Conservation (phyloP, 2,888 invertebrate species). For the Hemistola chrysoprasaria region DNA sequence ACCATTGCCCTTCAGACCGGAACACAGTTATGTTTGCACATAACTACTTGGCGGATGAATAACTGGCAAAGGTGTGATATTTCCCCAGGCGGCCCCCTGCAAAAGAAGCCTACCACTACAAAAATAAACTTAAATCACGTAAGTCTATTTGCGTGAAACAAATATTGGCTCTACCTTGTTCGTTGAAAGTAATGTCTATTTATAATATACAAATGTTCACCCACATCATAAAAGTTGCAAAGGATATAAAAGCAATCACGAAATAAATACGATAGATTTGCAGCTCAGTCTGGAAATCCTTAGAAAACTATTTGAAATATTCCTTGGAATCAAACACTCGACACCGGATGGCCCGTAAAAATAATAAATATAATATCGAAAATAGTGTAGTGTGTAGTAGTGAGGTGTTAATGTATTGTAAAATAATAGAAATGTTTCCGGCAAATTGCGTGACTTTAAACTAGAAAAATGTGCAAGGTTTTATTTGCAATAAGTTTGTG, state of each 20-base stretch:
- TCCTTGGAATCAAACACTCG: conserved; percentile 6
- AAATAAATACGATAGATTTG: conserved; percentile 6
- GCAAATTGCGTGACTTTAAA: conserved; percentile 3
- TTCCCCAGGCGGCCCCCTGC: too few relatives aligned
- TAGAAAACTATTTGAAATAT: conserved; percentile 9
- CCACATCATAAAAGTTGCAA: neutral
- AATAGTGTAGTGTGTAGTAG: neutral
- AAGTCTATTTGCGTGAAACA: too few relatives aligned
- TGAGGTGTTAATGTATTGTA: neutral
- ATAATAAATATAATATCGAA: too few relatives aligned
- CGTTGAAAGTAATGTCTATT: too few relatives aligned
- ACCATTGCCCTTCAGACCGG: too few relatives aligned
- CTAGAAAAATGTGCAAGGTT: neutral
- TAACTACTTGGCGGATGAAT: too few relatives aligned
- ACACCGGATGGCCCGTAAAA: neutral
- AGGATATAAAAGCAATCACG: conserved; percentile 20
- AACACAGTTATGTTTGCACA: too few relatives aligned
- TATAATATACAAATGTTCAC: conserved; percentile 1
- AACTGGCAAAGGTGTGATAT: too few relatives aligned
- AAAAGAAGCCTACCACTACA: too few relatives aligned
- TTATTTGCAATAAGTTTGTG: neutral
- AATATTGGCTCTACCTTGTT: too few relatives aligned
- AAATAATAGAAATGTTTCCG: conserved; percentile 2
- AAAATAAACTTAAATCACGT: too few relatives aligned
- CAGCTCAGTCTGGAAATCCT: conserved; percentile 10